A percentile compares a stretch with the other conserved stretches of the same genome.
phyloP scores from a whole-genome alignment of 1,140 invertebrate species.

The Cotesia typhae region DNA sequence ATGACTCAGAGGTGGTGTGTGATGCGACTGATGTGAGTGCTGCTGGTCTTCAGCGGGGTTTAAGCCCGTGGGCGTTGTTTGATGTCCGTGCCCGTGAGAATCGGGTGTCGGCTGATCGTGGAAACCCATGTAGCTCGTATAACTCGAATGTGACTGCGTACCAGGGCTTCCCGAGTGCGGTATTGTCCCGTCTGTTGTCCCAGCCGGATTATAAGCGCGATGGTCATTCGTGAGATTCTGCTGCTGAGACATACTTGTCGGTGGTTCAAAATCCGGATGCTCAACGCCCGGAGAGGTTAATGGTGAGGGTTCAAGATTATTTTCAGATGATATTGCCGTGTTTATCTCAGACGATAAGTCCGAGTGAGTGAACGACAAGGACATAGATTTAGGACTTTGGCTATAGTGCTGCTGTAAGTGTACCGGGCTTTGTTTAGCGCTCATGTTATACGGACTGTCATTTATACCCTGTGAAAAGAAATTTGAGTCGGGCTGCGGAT shows the following conservation, averaged over 20 bases:
- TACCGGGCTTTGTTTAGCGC: conserved; percentile 62
- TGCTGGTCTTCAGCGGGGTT: conserved; percentile 49
- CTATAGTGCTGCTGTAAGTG: conserved; percentile 66
- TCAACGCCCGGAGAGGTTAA: conserved; percentile 74
- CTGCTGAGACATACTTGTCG: conserved; percentile 67
- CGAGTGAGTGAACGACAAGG: conserved; percentile 74
- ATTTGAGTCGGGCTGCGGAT: conserved; percentile 54
- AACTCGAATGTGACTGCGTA: conserved; percentile 56
- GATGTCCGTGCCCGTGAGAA: conserved; percentile 55
- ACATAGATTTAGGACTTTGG: conserved; percentile 70
- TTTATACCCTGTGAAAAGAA: conserved; percentile 57
- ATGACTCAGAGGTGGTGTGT: conserved; percentile 60
- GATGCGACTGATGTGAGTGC: conserved; percentile 61
- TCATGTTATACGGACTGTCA: conserved; percentile 62
- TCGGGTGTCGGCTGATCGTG: conserved; percentile 57
- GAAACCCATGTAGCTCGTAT: conserved; percentile 60
- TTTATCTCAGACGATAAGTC: conserved; percentile 81
- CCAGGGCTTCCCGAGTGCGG: conserved; percentile 57
- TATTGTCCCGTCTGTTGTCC: conserved; percentile 47
- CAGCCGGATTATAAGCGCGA: conserved; percentile 66
- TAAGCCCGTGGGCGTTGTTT: conserved; percentile 56
- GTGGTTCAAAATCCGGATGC: conserved; percentile 81
- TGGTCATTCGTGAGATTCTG: conserved; percentile 59
- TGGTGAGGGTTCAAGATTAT: conserved; percentile 69
- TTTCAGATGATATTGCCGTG: conserved; percentile 78